These are phyloP conservation scores for Brachyhypopomus gauderio DNA, from an alignment of 2,113 vertebrate species.

Conservation along the genomic window DNA sequence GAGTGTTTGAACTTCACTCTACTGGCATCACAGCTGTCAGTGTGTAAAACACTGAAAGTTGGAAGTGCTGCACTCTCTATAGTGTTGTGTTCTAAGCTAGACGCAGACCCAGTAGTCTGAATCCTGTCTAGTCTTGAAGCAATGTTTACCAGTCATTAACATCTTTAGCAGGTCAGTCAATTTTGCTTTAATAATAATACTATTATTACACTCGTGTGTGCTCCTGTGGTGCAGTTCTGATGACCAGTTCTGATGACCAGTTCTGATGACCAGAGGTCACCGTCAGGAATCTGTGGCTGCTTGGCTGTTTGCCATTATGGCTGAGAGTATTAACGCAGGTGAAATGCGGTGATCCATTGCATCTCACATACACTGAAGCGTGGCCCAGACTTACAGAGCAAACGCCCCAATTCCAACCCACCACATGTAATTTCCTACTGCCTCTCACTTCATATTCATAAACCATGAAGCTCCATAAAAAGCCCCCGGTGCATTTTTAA, in stretches of 20 bases:
- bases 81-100: background rate
- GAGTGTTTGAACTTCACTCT: background rate
- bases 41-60: background rate
- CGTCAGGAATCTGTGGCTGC: background rate
- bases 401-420: slow-evolving; percentile 26
- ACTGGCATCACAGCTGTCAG: background rate
- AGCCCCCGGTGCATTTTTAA: slow-evolving; percentile 25
- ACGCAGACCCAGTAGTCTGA: background rate
- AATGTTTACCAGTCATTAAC: background rate
- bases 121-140: background rate
- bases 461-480: slow-evolving; percentile 6
- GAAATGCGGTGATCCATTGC: slow-evolving; percentile 30
- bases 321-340: slow-evolving; percentile 30
- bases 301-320: slow-evolving; percentile 6
- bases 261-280: too few species aligned
- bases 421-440: slow-evolving; percentile 21
- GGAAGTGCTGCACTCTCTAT: background rate
- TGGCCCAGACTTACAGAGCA: slow-evolving; percentile 15
- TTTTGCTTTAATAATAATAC: too few species aligned
- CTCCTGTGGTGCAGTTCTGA: too few species aligned
- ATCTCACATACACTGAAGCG: slow-evolving; percentile 12
- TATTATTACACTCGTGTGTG: too few species aligned
- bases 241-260: too few species aligned
- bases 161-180: background rate
- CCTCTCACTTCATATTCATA: slow-evolving; percentile 35